Conservation (phyloP, 2,888 invertebrate genomes). For the Nephrotoma flavescens region DNA sequence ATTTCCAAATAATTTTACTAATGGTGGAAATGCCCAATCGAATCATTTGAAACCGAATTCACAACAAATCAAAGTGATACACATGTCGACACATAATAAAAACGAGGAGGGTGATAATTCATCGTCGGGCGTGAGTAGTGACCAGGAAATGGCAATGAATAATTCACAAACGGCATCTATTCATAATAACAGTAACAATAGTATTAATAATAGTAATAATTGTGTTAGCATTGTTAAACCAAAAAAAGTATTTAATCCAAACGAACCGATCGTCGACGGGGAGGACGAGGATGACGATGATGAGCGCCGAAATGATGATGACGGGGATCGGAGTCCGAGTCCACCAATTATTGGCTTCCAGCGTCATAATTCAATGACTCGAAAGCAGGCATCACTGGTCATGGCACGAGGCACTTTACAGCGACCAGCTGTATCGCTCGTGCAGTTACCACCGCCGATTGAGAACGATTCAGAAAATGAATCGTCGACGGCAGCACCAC, state of each 20-base stretch:
- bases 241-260: constrained; percentile 5
- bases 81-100: constrained; percentile 19
- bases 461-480: constrained; percentile 56
- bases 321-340: constrained; percentile 29
- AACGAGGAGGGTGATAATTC: constrained; percentile 76
- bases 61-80: not conserved
- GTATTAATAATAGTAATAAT: constrained; percentile 16
- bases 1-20: constrained; percentile 65
- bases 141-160: constrained; percentile 55
- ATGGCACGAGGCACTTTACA: constrained; percentile 34
- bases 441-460: constrained; percentile 66
- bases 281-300: constrained; percentile 14
- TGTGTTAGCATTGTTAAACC: constrained; percentile 8
- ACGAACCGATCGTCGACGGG: constrained; percentile 29
- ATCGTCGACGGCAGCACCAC: constrained; percentile 21
- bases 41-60: constrained; percentile 11
- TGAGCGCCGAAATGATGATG: constrained; percentile 13
- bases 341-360: constrained; percentile 37
- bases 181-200: constrained; percentile 19
- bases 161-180: constrained; percentile 26
- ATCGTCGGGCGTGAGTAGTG: constrained; percentile 76
- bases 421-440: constrained; percentile 57
- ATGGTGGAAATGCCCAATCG: constrained; percentile 20
- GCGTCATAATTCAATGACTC: constrained; percentile 45
- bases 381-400: constrained; percentile 43